Conservation (phyloP, 1,140 invertebrate species). For the Ceratitis capitata region DNA sequence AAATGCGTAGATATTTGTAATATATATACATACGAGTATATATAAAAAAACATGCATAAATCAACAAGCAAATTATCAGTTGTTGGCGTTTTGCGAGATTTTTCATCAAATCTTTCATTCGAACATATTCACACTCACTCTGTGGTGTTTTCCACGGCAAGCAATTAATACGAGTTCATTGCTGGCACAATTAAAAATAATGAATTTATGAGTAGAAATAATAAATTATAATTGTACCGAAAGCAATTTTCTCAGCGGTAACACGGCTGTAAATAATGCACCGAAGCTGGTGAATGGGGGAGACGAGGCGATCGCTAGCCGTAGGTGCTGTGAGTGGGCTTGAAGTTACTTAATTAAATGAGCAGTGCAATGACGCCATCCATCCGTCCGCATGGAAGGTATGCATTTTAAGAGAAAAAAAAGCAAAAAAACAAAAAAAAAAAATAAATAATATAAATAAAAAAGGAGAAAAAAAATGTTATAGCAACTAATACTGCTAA, state of each 20-base stretch:
- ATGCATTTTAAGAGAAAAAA: neutral
- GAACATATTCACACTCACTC: neutral
- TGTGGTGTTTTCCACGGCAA: neutral
- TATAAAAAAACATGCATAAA: too few species aligned
- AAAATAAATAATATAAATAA: too few species aligned
- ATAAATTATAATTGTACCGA: slow-evolving; percentile 2
- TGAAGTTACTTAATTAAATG: slow-evolving; percentile 32
- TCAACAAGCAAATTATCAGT: neutral
- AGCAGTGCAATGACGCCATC: slow-evolving; percentile 34
- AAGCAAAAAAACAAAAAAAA: neutral
- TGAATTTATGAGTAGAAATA: slow-evolving; percentile 27
- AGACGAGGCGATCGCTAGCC: too few species aligned
- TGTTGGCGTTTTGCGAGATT: neutral
- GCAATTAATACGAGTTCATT: slow-evolving; percentile 32
- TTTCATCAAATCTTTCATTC: neutral
- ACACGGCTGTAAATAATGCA: neutral
- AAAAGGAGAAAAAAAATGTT: too few species aligned
- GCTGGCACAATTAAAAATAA: slow-evolving; percentile 21
- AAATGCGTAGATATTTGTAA: too few species aligned
- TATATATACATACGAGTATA: too few species aligned
- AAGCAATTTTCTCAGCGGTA: slow-evolving; percentile 34
- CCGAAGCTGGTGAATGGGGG: neutral
- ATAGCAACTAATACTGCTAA: neutral
- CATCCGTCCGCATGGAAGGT: neutral
- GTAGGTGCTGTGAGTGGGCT: neutral